Base-by-base conservation (phyloP, 2,888 invertebrate genomes). In the Torymus tubicola region DNA sequence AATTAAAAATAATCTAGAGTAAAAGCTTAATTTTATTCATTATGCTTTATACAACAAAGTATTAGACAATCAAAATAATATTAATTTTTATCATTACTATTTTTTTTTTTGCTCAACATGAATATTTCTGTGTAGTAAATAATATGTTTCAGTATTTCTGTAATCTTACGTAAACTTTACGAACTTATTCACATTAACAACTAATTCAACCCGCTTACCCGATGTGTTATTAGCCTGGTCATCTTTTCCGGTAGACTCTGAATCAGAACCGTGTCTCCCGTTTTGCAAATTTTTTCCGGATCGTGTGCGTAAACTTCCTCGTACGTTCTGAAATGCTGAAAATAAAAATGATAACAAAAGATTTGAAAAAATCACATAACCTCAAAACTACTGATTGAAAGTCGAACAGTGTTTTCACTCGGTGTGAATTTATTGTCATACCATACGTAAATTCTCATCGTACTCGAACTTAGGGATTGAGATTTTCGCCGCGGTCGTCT, bases 221-320 rank as follows among this genome's bases (percentile, higher is more conserved):
- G 93, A 87, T 97, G 97, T 10, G 96, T 95, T 12, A 97, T 95
- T 1, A 96, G 90, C 81, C 94, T 94, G 0, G 96, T 96, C 82
- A 96, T 86, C 89, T 94, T 95, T 79, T 94, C 91, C 2, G 95
- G 94, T 69, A 97, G 89, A 84, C 94, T 93, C 89, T 96, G 93
- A 84, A 97, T 94, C 14, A 97, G 91, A 4, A 96, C 96, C 65
- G 96, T 92, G 87, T 97, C 97, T 1, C 97, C 97, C 12, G 94
- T 93, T 91, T 96, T 96, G 88, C 96, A 96, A 67, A 93, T 87
- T 85, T 95, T 94, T 1, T 94, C 89, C 0, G 96, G 96, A 92
- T 97, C 97, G 87, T 95, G 93, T 58, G 96, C 97, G 87, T 95
- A 96, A 81, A 94, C 92, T 85, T 93, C 94, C 83, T 95, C 93